Conservation (phyloP, 1,140 invertebrate genomes). For the Elysia chlorotica region DNA sequence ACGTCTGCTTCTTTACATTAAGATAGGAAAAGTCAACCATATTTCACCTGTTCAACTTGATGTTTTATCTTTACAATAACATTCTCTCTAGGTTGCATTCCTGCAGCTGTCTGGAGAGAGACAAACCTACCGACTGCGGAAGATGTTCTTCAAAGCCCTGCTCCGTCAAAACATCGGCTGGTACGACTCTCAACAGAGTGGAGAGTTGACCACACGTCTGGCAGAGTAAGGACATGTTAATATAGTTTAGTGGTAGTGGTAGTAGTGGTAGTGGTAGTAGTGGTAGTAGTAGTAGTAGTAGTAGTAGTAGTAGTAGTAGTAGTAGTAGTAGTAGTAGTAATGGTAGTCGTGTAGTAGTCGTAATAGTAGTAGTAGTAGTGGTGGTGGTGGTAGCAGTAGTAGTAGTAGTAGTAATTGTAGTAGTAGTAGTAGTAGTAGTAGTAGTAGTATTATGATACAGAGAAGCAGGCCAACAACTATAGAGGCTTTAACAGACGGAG, state of each 20-base stretch:
- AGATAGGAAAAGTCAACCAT: too few relatives aligned
- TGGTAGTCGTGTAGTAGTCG: not conserved
- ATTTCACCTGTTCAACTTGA: too few relatives aligned
- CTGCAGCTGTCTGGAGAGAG: slow-evolving; percentile 51
- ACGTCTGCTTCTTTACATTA: not conserved
- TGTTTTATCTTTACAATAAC: not conserved
- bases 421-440: too few relatives aligned
- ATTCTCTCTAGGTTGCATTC: slow-evolving; percentile 36
- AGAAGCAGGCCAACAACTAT: too few relatives aligned
- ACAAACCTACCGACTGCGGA: slow-evolving; percentile 48
- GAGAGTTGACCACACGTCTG: slow-evolving; percentile 56
- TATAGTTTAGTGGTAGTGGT: not conserved
- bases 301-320: not conserved
- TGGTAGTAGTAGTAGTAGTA: not conserved
- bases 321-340: not conserved
- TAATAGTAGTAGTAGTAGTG: not conserved
- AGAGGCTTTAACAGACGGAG: too few relatives aligned
- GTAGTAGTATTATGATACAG: too few relatives aligned
- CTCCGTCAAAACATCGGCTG: slow-evolving; percentile 87
- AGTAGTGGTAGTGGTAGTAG: not conserved
- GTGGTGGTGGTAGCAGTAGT: not conserved
- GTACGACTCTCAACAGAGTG: slow-evolving; percentile 76
- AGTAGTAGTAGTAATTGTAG: too few relatives aligned
- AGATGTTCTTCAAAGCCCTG: slow-evolving; percentile 69
- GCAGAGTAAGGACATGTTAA: slow-evolving; percentile 69